phyloP scores from a whole-genome alignment of 2,888 invertebrate species.

The Sepiola atlantica region DNA sequence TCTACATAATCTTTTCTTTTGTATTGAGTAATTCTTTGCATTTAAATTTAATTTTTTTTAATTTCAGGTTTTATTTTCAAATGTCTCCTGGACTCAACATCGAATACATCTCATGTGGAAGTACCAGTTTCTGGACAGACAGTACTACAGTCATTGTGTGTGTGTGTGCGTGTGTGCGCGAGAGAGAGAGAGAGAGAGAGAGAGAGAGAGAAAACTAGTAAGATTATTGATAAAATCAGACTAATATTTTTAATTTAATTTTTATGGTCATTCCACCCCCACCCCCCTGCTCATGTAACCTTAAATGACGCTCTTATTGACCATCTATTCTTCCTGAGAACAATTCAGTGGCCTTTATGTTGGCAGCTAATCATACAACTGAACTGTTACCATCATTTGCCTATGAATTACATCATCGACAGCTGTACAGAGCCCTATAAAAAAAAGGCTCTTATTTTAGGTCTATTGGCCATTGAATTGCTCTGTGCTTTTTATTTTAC shows the following conservation, averaged over 20 bases:
- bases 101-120: not conserved
- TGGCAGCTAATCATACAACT: not conserved
- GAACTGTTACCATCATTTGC: not conserved
- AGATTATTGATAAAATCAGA: not conserved
- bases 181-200: not conserved
- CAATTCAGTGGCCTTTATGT: not conserved
- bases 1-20: not conserved
- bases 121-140: constrained; percentile 4
- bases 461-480: not conserved
- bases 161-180: no score
- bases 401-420: no score
- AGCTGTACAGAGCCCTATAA: no score
- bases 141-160: not conserved
- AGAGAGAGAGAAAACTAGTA: not conserved
- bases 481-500: not conserved
- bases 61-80: not conserved
- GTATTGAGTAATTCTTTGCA: not conserved
- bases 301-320: not conserved
- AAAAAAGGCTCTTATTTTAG: no score
- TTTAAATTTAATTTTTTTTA: not conserved
- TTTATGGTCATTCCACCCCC: not conserved
- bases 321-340: not conserved
- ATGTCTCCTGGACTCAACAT: constrained; percentile 32
- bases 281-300: not conserved
- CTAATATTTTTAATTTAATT: not conserved